Evolutionary conservation across 30 jellyfish, hydroid and myxozoan genomes (phyloP), one percentile per base, ranked within the genome.

Genomic region (Calvadosia cruxmelitensis): DNA sequence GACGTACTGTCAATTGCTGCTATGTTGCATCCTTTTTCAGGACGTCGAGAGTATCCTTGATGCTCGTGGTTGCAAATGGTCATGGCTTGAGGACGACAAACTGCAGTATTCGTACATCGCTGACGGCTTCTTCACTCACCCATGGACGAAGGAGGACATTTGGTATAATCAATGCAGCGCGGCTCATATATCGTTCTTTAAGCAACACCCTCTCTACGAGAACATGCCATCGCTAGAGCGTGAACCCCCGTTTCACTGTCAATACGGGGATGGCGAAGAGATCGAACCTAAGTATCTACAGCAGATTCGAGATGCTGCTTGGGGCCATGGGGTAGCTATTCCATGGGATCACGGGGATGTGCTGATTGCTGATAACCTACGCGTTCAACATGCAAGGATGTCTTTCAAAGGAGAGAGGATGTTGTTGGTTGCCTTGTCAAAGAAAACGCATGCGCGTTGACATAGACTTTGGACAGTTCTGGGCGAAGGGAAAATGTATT

Each of bases 221-320:
- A 32, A 67, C 23, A 49, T 16, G 27, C 51, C 23, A 1, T 2
- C 29, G 16, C 24, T 64, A 5, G 61, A 83, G 31, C 27, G 48
- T 7, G 77, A 67, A 24, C 64, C 31, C 53, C 83, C 53, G 29
- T 74, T 23, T 51, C 85, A 74, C 71, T 74, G 85, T 66, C 20
- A 66, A 0, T 74, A 74, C 29, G 85, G 85, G 1, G 85, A 74
- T 34, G 85, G 85, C 51, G 83, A 48, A 24, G 85, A 74, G 29
- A 64, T 74, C 10, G 85, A 74, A 65, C 48, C 34, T 3, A 53
- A 34, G 10, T 15, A 29, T 24, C 34, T 74, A 12, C 82, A 74
- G 1, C 81, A 74, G 25, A 66, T 74, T 7, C 71, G 85, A 34
- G 49, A 64, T 3, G 33, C 27, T n/a, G 27, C 72, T 15, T 74